phyloP scores from a whole-genome alignment of 64 coral and sea anemone species.

The Montipora efflorescens region DNA sequence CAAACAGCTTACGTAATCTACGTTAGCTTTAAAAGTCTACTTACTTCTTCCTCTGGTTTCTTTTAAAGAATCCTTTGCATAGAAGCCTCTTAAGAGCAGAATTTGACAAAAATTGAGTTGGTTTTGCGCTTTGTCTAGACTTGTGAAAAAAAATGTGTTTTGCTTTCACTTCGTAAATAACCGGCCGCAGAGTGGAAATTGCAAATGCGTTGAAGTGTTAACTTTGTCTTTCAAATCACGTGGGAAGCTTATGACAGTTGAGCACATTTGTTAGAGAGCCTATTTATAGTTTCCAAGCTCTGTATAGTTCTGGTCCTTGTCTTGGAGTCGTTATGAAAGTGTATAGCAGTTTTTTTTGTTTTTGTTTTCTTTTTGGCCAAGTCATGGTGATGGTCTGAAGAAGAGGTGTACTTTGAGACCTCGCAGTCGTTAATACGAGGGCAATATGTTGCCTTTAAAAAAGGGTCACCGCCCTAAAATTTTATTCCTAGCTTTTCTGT shows the following conservation, averaged over 20 bases:
- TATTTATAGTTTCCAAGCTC: background rate
- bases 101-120: background rate
- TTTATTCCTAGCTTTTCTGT: background rate
- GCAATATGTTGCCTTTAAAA: background rate
- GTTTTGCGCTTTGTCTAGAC: background rate
- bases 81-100: background rate
- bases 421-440: background rate
- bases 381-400: no score
- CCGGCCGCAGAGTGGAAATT: background rate
- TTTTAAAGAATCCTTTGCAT: background rate
- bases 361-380: no score
- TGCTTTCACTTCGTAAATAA: background rate
- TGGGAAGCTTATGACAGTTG: background rate
- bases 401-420: no score
- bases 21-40: background rate
- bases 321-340: no score
- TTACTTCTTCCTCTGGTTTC: background rate
- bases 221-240: background rate
- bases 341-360: no score
- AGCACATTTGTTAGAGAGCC: background rate
- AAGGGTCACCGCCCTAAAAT: background rate
- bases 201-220: background rate
- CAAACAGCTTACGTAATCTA: background rate
- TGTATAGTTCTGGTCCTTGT: no score
- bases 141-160: background rate